phyloP scores from a whole-genome alignment of 2,113 vertebrate species.

The Phoenicopterus ruber region DNA sequence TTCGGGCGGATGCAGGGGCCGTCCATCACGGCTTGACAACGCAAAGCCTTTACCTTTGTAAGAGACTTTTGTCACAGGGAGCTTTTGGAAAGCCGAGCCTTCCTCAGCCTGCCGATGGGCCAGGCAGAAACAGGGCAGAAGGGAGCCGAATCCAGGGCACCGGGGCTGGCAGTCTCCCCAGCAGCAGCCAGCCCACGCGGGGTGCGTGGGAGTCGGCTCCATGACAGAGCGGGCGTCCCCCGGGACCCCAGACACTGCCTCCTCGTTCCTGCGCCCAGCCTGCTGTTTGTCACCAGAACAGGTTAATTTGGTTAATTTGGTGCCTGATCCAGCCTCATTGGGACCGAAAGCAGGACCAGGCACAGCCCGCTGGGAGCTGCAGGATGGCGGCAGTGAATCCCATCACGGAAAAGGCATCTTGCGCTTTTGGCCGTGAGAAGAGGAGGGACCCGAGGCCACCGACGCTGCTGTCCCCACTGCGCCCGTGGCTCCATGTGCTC shows the following conservation, averaged over 20 bases:
- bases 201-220: neutral
- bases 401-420: rapidly evolving
- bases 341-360: neutral
- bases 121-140: neutral
- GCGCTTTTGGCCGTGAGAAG: neutral
- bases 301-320: neutral
- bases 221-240: rapidly evolving
- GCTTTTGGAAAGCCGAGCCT: neutral
- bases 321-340: neutral
- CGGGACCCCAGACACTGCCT: neutral
- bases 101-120: neutral
- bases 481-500: rapidly evolving
- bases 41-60: neutral
- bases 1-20: rapidly evolving
- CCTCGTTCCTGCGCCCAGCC: neutral
- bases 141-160: neutral
- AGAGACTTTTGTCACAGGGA: neutral
- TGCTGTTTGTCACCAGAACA: neutral
- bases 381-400: neutral
- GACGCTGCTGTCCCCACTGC: neutral
- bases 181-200: neutral
- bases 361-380: neutral
- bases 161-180: neutral
- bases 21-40: neutral
- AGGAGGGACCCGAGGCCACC: rapidly evolving